Conservation (phyloP, 1,140 invertebrate species). For the Telenomus remus region DNA sequence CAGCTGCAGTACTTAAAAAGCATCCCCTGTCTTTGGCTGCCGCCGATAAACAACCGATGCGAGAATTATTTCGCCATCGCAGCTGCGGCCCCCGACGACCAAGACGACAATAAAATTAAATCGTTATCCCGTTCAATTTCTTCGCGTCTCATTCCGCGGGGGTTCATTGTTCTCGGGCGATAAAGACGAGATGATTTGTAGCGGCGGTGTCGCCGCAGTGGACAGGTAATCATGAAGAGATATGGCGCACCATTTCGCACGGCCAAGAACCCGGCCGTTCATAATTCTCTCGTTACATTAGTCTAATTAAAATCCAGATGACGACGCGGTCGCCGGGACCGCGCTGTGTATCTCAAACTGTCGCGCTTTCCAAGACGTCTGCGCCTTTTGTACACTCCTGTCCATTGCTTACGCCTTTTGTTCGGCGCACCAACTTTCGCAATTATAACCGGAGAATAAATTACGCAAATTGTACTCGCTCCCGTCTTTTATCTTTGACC, state of each 20-base stretch:
- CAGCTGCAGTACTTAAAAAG: conserved; percentile 25
- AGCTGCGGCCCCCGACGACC: conserved; percentile 26
- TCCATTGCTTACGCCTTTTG: conserved; percentile 37
- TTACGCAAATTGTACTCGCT: conserved; percentile 10
- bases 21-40: neutral
- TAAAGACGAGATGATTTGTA: conserved; percentile 54
- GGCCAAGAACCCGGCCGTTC: conserved; percentile 46
- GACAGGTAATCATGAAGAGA: conserved; percentile 55
- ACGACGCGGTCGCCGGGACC: conserved; percentile 41
- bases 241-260: conserved; percentile 48
- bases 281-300: conserved; percentile 60
- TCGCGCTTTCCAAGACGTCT: conserved; percentile 42
- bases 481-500: neutral
- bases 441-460: conserved; percentile 32
- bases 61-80: conserved; percentile 31
- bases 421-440: conserved; percentile 21
- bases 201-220: conserved; percentile 15
- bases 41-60: conserved; percentile 35
- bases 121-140: conserved; percentile 45
- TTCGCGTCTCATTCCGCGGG: conserved; percentile 8
- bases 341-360: conserved; percentile 44
- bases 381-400: conserved; percentile 16
- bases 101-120: conserved; percentile 29
- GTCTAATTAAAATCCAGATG: conserved; percentile 62
- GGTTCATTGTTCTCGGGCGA: conserved; percentile 35